These are phyloP conservation scores for Enteromius viviparus DNA, from an alignment of 2,797 vertebrate genomes.

Conservation along the genomic window DNA sequence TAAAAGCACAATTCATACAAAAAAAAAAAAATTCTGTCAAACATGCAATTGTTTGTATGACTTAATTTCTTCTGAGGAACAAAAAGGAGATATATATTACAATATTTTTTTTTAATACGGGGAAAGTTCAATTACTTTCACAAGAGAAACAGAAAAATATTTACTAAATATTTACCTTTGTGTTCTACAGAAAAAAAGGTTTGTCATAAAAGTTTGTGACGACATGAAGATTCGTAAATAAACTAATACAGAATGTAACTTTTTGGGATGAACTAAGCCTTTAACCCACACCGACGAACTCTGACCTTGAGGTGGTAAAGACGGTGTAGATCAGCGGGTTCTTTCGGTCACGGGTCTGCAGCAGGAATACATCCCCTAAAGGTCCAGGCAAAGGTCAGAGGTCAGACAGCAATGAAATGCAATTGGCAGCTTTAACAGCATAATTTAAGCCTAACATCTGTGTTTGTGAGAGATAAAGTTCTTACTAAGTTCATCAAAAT, in stretches of 20 bases:
- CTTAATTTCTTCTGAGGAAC: neutral
- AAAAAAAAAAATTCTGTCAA: neutral
- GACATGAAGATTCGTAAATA: neutral
- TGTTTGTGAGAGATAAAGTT: neutral
- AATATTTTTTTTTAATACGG: neutral
- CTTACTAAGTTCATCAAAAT: constrained; percentile 96
- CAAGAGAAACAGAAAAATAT: neutral
- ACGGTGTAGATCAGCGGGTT: constrained; percentile 91
- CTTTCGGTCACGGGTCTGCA: constrained; percentile 90
- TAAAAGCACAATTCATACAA: neutral
- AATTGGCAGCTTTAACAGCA: constrained; percentile 68
- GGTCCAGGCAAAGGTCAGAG: constrained; percentile 58
- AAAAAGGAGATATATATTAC: neutral
- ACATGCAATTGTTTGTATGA: neutral
- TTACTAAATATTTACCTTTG: neutral
- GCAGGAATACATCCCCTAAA: constrained; percentile 92
- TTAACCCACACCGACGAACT: constrained; percentile 49
- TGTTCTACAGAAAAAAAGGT: neutral
- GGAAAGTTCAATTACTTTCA: neutral
- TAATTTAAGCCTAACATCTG: constrained; percentile 52
- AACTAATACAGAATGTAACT: neutral
- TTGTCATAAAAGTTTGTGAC: neutral
- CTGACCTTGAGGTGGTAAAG: constrained; percentile 96
- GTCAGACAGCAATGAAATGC: constrained; percentile 61
- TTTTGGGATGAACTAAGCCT: neutral